Base-by-base conservation (phyloP, 2,888 invertebrate genomes). In the Muschampia plurimacula region DNA sequence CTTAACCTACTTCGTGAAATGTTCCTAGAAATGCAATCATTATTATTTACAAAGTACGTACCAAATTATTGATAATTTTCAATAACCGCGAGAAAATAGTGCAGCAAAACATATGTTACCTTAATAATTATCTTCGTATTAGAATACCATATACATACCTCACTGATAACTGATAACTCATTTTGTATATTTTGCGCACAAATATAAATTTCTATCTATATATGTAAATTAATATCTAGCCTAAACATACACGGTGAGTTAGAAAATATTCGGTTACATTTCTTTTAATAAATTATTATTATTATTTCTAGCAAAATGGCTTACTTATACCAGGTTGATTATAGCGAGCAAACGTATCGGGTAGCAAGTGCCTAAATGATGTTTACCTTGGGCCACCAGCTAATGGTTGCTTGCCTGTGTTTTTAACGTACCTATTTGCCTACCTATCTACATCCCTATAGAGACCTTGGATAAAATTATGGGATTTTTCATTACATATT, bases 301-400 rank as follows among this genome's bases (percentile, higher is more conserved):
- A n/a, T n/a, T 1, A 22, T 22, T 22, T 22, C 22, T 22, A 22
- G 22, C 22, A 60, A 36, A 68, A 66, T 55, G 41, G 52, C 44
- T 46, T 74, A 59, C 32, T 60, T 60, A 36, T 10, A 36, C 15
- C n/a, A 36, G 60, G 32, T 65, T 65, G 70, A 65, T 59, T 57
- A 44, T 28, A 69, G 55, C 44, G 52, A 57, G 59, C 55, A 63
- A 69, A 55, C 28, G 46, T 69, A 69, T 69, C 69, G 28, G 39
- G 41, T 69, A 28, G 41, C 69, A 41, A 63, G 69, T 69, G 69
- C 63, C 63, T 63, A 63, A 69, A 69, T 60, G 62, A 69, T 69
- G 63, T 69, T 69, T 69, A 69, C 69, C 41, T 15, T 69, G 12
- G 52, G 41, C 7, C 6, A 41, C 41, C 41, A 6, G 41, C 62